phyloP scores from a whole-genome alignment of 2,797 vertebrate species.

The Mionectes olivaceus region DNA sequence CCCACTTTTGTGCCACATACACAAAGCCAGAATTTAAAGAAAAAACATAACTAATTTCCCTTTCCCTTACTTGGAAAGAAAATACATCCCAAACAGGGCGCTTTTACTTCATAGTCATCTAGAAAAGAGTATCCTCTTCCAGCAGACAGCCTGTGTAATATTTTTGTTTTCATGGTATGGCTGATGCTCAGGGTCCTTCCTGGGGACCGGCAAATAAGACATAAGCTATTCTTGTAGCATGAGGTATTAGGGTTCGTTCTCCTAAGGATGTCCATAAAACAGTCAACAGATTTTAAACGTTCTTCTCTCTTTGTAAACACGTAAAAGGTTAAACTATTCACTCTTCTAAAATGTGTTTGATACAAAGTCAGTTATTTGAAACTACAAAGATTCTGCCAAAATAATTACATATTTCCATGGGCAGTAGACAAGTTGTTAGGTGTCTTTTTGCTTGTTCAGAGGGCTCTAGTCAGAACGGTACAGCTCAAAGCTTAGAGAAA shows the following conservation, averaged over 20 bases:
- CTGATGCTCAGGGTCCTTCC: background rate
- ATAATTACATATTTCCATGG: background rate
- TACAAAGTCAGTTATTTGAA: background rate
- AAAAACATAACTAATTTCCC: background rate
- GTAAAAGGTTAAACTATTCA: background rate
- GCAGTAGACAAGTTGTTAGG: background rate
- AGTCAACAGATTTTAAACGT: background rate
- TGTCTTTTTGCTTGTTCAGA: background rate
- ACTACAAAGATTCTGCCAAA: background rate
- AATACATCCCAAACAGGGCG: background rate
- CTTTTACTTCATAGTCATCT: background rate
- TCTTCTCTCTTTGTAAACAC: background rate
- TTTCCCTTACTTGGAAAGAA: background rate
- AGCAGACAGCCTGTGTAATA: rapidly evolving
- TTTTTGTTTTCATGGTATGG: background rate
- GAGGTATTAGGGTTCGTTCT: background rate
- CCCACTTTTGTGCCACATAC: background rate
- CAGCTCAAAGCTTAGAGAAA: background rate
- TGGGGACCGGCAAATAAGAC: background rate
- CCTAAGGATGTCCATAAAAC: background rate
- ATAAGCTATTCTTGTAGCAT: background rate
- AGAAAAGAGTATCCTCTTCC: background rate
- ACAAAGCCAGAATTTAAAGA: background rate
- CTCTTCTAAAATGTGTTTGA: background rate
- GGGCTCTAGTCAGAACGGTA: background rate